Base-by-base conservation (phyloP, 2,113 vertebrate genomes). In the Bucco capensis region DNA sequence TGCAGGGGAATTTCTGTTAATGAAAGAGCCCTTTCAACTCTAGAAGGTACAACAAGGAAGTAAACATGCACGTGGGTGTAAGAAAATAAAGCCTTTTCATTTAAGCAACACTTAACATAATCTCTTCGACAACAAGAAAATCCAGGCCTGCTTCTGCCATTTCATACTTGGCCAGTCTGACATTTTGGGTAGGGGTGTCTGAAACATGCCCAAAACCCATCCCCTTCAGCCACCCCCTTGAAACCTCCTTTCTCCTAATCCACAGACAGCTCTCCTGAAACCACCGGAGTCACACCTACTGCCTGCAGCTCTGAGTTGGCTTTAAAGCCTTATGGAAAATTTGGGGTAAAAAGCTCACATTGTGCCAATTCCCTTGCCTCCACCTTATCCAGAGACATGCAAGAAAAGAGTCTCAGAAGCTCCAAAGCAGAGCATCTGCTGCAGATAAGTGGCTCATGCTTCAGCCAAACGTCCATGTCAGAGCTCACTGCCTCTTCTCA, bases 11-110 rank as follows among this genome's bases (percentile, higher is more conserved):
- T 60, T 62, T 44, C 31, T 16, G 25, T 37, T 10, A 46, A 87
- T 76, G 65, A 88, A 93, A 89, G 86, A 80, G 90, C 65, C 65
- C 94, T 96, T 94, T 95, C 86, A 95, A 91, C 72, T 86, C 7
- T 57, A 62, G 53, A 22, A 95, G 92, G 90, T 71, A 88, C 0
- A 30, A 86, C 90, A 47, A 57, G 91, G 95, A 95, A 96, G 88
- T 64, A 93, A 96, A 91, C 90, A 95, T 0, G 2, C 61, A 60
- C 5, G 92, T 95, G 86, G 92, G 94, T 10, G 92, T 94, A 88
- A 93, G 93, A 75, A 96, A 95, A 96, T 90, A 89, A 85, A 95
- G 69, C 53, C 85, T 88, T 54, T 30, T 83, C 69, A 47, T 64
- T 49, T 9, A 7, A 15, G 82, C 75, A 71, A 56, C 72, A 44